Evolutionary conservation across 2,113 vertebrate species (phyloP).

Genomic region (Aptenodytes patagonicus): DNA sequence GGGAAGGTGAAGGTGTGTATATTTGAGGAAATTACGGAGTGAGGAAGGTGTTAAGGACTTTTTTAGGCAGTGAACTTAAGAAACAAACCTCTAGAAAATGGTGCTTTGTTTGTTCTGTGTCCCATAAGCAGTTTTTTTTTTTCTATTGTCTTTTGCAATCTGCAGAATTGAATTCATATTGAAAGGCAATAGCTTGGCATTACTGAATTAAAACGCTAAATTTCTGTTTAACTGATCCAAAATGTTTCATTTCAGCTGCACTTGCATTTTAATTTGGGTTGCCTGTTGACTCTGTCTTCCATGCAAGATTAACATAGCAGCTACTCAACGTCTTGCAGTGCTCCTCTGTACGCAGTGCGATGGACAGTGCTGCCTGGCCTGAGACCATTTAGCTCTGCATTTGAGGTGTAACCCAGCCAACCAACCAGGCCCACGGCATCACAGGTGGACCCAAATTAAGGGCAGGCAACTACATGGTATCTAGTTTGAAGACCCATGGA

Average conservation of each 20-base stretch:
- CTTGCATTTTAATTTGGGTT: not conserved
- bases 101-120: not conserved
- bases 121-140: not conserved
- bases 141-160: not conserved
- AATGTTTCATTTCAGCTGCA: not conserved
- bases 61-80: not conserved
- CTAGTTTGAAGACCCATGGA: not conserved
- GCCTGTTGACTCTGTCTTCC: not conserved
- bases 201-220: not conserved
- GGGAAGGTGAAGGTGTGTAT: not conserved
- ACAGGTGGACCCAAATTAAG: not conserved
- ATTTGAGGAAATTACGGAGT: not conserved
- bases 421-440: not conserved
- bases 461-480: not conserved
- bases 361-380: rapidly evolving
- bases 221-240: not conserved
- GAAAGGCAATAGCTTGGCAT: not conserved
- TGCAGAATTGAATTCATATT: not conserved
- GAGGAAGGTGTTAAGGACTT: not conserved
- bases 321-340: not conserved
- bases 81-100: not conserved
- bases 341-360: rapidly evolving
- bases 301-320: not conserved
- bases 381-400: not conserved
- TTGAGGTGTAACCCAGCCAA: not conserved